Conservation (phyloP, 1,140 invertebrate species). For the Aporrectodea caliginosa region DNA sequence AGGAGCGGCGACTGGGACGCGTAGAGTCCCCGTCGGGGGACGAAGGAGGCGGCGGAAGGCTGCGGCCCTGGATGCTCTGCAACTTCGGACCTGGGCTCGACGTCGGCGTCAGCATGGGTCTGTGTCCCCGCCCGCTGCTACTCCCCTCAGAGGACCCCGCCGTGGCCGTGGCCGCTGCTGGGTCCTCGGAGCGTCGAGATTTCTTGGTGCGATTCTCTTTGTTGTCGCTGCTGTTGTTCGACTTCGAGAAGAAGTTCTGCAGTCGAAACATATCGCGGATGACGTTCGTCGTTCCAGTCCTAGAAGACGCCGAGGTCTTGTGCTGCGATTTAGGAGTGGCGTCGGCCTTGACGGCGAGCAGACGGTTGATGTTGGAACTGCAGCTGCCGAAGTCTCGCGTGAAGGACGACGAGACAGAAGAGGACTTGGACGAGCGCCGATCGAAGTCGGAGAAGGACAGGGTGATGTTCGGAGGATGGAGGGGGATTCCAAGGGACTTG, state of each 20-base stretch:
- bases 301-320: neutral
- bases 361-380: neutral
- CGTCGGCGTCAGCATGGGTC: too few relatives aligned
- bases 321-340: neutral
- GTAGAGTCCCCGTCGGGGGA: neutral
- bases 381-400: neutral
- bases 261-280: neutral
- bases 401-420: neutral
- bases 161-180: neutral
- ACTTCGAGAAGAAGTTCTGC: neutral
- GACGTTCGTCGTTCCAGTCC: neutral
- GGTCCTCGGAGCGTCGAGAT: neutral
- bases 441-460: neutral
- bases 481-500: slow-evolving; percentile 18
- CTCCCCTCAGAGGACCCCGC: neutral
- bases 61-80: neutral
- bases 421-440: neutral
- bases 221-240: neutral
- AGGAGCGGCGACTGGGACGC: too few relatives aligned
- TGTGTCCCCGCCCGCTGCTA: neutral
- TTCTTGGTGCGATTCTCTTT: neutral
- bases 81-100: neutral
- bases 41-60: neutral
- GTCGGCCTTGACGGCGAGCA: neutral
- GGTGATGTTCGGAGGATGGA: neutral